Conservation (phyloP, 2,113 vertebrate species). For the Cottus gobio region DNA sequence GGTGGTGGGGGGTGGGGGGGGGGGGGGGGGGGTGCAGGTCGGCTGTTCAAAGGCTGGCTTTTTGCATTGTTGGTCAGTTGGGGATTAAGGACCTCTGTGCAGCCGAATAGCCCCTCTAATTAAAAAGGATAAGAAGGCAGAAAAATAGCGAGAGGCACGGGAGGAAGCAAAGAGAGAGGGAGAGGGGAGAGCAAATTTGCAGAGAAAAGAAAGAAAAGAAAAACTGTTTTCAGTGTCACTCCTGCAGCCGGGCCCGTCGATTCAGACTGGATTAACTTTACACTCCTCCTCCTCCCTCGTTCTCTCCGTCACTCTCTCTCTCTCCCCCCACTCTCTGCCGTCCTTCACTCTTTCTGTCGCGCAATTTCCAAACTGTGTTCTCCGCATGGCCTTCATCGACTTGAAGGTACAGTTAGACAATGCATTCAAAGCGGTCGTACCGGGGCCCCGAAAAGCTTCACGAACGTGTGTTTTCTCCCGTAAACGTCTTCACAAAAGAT, state of each 20-base stretch:
- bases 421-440: conserved; percentile 22
- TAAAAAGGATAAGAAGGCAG: conserved; percentile 86
- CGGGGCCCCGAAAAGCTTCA: not conserved
- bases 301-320: conserved; percentile 58
- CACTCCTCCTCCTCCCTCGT: conserved; percentile 70
- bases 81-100: conserved; percentile 82
- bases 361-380: conserved; percentile 51
- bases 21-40: conserved; percentile 69
- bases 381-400: conserved; percentile 37
- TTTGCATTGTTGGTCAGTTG: conserved; percentile 85
- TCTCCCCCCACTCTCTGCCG: conserved; percentile 21
- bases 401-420: conserved; percentile 17
- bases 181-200: conserved; percentile 80
- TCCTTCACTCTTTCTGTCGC: conserved; percentile 43
- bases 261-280: conserved; percentile 84
- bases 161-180: conserved; percentile 78
- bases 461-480: not conserved
- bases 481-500: not conserved
- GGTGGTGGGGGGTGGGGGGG: not conserved
- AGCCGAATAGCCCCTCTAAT: conserved; percentile 85
- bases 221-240: conserved; percentile 83
- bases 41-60: conserved; percentile 85
- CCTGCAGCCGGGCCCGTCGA: conserved; percentile 73
- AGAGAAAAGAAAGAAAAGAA: conserved; percentile 80
- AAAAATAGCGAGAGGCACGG: conserved; percentile 82